A percentile compares a stretch with the other conserved stretches of the same genome.
Conservation (phyloP, 1,140 invertebrate genomes). For the Neocloeon triangulifer region DNA sequence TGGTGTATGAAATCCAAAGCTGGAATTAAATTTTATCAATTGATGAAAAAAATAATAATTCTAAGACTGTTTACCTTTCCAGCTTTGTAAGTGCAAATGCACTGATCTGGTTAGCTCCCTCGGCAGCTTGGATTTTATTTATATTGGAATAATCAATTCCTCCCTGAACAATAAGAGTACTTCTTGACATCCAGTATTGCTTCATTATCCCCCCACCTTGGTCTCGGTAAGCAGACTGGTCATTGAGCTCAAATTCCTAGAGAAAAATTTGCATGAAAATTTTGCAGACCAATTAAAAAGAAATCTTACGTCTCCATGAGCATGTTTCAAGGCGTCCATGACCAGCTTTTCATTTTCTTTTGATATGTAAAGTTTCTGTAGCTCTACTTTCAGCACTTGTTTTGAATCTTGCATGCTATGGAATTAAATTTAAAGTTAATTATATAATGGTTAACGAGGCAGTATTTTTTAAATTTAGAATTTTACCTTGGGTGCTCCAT, state of each 20-base stretch:
- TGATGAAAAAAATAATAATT: not conserved
- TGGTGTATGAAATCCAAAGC: constrained; percentile 42
- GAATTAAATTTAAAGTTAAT: too few species aligned
- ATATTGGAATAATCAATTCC: constrained; percentile 35
- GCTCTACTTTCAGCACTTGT: constrained; percentile 39
- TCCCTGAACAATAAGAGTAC: constrained; percentile 43
- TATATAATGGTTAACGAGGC: too few species aligned
- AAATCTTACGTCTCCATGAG: constrained; percentile 32
- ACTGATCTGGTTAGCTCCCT: constrained; percentile 31
- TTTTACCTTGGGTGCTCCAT: too few species aligned
- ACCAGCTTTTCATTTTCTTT: constrained; percentile 39
- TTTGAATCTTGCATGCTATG: too few species aligned
- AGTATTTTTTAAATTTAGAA: too few species aligned
- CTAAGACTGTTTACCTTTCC: constrained; percentile 27
- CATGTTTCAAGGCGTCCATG: constrained; percentile 39
- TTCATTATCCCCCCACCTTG: constrained; percentile 36
- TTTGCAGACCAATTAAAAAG: not conserved
- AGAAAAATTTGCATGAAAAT: constrained; percentile 8
- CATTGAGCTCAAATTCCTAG: constrained; percentile 22
- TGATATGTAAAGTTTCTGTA: constrained; percentile 38
- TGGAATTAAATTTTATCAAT: constrained; percentile 13
- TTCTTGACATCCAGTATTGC: constrained; percentile 47
- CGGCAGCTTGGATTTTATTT: constrained; percentile 22
- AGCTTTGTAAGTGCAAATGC: constrained; percentile 43
- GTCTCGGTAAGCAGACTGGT: constrained; percentile 27